Base-by-base conservation (phyloP, 1,140 invertebrate genomes). In the Apis dorsata region DNA sequence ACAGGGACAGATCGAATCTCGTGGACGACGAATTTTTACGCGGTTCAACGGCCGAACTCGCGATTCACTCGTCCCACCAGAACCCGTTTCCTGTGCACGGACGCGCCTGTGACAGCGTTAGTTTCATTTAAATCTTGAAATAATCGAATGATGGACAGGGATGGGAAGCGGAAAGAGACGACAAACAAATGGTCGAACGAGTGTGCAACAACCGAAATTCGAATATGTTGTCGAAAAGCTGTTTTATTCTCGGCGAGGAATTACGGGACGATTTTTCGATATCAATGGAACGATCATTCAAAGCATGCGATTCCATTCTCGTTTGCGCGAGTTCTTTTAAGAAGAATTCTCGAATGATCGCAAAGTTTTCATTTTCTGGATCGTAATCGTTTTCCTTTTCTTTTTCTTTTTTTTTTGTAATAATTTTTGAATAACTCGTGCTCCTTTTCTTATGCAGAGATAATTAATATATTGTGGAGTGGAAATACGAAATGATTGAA, bases 81-180 rank as follows among this genome's bases (percentile, higher is more conserved):
- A 15, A 24, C 17, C 17, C 13, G 28, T 74, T 57, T 24, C 13
- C 51, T 44, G n/a, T 34, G 28, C 17, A 49, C 34, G 17, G 12
- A 57, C 44, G 34, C 51, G 19, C 21, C 34, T 0, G 44, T 55
- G 80, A 62, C 80, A 82, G 65, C 65, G 80, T 77, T 82, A 77
- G 65, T 82, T 77, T 82, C 74, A 77, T 82, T 82, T 82, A 82
- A 82, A 82, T 66, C 74, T 82, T 77, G 80, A 82, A 82, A 82
- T 82, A 82, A 82, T 82, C 73, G 74, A 82, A 59, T 82, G 74
- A 82, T 65, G 55, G 17, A n/a, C 74, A 49, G 49, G 19, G 70
- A 24, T 34, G 34, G 55, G 65, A 69, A 53, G 17, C 24, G 34
- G 44, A 60, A 13, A 60, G 19, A 81, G 19, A 34, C 63, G 73